phyloP scores from a whole-genome alignment of 2,113 vertebrate genomes.

The Phylloscopus trochilus region DNA sequence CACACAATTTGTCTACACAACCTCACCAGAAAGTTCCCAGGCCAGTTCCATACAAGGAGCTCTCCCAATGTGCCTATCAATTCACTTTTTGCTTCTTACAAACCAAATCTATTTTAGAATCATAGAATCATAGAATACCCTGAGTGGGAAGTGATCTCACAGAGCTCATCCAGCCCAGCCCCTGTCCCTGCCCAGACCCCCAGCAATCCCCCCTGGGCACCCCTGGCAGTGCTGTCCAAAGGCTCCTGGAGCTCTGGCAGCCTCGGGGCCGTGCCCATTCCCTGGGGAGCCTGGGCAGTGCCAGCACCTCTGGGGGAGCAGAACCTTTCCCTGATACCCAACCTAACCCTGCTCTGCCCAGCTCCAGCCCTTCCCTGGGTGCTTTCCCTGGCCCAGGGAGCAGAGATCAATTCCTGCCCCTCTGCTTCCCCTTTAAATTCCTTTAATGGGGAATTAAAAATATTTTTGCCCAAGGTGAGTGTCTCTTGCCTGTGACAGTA shows the following conservation, averaged over 20 bases:
- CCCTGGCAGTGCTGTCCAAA: neutral
- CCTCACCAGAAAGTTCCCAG: neutral
- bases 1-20: neutral
- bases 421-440: neutral
- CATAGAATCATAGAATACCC: neutral
- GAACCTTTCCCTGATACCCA: fast-evolving
- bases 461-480: neutral
- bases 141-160: fast-evolving
- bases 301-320: neutral
- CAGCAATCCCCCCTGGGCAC: neutral
- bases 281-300: neutral
- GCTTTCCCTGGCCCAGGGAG: neutral
- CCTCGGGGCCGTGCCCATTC: neutral
- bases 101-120: neutral
- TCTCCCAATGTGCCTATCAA: neutral
- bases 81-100: neutral
- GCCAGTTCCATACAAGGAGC: neutral
- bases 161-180: fast-evolving
- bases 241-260: neutral
- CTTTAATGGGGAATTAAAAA: neutral
- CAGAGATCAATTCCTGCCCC: neutral
- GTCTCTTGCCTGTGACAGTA: neutral
- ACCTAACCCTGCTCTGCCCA: fast-evolving
- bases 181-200: neutral
- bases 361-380: fast-evolving